Evolutionary conservation across 23 tunicate genomes (phyloP).

Genomic region (Botrylloides violaceus): DNA sequence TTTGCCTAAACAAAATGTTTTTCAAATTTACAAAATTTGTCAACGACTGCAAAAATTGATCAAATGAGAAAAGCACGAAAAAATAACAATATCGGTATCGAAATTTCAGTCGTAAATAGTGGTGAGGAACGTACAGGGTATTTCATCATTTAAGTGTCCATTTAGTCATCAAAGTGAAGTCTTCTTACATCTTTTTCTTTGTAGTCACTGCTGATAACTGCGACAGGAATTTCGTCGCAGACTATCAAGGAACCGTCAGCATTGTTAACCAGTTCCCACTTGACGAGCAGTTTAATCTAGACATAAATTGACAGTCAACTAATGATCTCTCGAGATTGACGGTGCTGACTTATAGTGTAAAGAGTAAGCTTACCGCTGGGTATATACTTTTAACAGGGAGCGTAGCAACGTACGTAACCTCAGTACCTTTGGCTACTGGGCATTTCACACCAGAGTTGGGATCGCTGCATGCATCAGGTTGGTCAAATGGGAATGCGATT

Average conservation of each 20-base stretch:
- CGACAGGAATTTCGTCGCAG: conserved; percentile 16
- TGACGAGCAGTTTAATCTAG: conserved; percentile 11
- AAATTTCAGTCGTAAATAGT: no score
- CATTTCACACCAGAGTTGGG: conserved; percentile 10
- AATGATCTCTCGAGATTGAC: no score
- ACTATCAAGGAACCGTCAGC: background rate
- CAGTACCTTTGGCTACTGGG: background rate
- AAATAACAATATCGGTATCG: no score
- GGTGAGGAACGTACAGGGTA: no score
- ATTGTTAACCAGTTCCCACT: conserved; percentile 11
- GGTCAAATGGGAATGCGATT: conserved; percentile 16
- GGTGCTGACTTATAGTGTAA: background rate
- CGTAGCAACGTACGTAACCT: background rate
- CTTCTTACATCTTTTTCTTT: background rate
- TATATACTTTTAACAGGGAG: background rate
- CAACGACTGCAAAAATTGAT: no score
- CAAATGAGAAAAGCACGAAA: no score
- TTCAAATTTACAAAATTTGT: no score
- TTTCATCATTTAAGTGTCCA: no score
- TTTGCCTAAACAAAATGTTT: no score
- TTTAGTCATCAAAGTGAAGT: no score
- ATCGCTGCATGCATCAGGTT: conserved; percentile 5
- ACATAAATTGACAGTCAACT: no score
- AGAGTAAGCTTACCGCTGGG: conserved; percentile 17
- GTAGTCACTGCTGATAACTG: background rate